Evolutionary conservation across 2,797 vertebrate genomes (phyloP), one percentile per base, ranked within the genome.

Genomic region (Falco columbarius): DNA sequence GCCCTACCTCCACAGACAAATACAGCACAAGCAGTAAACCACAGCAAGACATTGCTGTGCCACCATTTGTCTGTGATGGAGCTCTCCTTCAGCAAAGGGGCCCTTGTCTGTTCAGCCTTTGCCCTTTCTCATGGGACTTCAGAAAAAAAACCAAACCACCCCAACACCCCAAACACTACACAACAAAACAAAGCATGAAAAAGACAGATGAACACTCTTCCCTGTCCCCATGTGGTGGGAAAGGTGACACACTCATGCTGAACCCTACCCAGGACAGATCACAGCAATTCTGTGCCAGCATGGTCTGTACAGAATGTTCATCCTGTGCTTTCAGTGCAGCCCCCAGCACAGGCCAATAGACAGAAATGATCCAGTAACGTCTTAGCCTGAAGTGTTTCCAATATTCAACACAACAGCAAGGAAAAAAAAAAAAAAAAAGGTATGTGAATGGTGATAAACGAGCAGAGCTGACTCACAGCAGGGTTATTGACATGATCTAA

Each of bases 381-480:
- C 74, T 70, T 27, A 49, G 13, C 20, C 36, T 93, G 40, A 77
- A 88, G 42, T 2, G 27, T 68, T 92, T 74, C 46, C 82, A 40
- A 30, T 54, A 71, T 24, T 73, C 36, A 86, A 55, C 83, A 63
- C 42, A 81, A 63, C 13, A 49, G 58, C 62, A 81, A 65, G 36
- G 4, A 8, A 16, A 29, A 47, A 15, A 10, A 30, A 32, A 32
- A 16, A 30, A 30, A 32, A 32, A 14, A 30, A 30, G 7, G 5
- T 22, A 29, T 21, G 11, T 21, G 54, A 91, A 89, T 61, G 29
- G 83, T 88, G 89, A 93, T 89, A 94, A 96, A 93, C 0, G 23
- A 95, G 75, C 54, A 56, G 70, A 88, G 83, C 79, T 95, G 79
- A 63, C 70, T 96, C 92, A 59, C 23, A 63, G 89, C 56, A 80